Conservation (phyloP, 1,140 invertebrate genomes). For the Anastatus disparis region DNA sequence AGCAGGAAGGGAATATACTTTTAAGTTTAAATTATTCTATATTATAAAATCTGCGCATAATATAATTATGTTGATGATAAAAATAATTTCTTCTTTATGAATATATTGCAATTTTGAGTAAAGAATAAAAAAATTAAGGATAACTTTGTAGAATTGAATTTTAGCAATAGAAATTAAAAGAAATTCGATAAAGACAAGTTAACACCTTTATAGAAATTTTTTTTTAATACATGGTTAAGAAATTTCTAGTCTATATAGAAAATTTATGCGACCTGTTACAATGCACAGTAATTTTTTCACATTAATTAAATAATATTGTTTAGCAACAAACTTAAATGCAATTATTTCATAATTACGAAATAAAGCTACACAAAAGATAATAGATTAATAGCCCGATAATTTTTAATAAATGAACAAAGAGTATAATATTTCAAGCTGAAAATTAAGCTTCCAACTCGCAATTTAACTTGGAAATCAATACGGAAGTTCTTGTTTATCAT, state of each 20-base stretch:
- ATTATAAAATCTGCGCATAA: too few species aligned
- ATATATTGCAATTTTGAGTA: too few species aligned
- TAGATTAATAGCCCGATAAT: slow-evolving; percentile 5
- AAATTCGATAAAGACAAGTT: too few species aligned
- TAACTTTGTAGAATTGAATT: too few species aligned
- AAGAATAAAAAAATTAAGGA: too few species aligned
- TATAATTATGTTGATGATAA: too few species aligned
- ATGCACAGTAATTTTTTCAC: not conserved
- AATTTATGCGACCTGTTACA: not conserved
- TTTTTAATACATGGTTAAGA: too few species aligned
- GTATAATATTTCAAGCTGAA: not conserved
- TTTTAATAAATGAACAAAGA: not conserved
- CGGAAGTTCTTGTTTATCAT: slow-evolving; percentile 30
- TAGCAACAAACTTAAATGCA: not conserved
- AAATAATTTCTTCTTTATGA: too few species aligned
- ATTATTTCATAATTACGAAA: slow-evolving; percentile 16
- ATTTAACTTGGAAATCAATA: slow-evolving; percentile 35
- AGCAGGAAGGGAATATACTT: too few species aligned
- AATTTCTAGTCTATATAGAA: not conserved
- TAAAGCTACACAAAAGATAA: not conserved
- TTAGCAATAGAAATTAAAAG: too few species aligned
- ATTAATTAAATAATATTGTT: slow-evolving; percentile 17
- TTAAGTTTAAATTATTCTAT: too few species aligned
- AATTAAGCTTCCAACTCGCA: not conserved
- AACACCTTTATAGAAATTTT: too few species aligned